phyloP scores from a whole-genome alignment of 2,113 vertebrate species.

The Gnathonemus echidnorhynchus region DNA sequence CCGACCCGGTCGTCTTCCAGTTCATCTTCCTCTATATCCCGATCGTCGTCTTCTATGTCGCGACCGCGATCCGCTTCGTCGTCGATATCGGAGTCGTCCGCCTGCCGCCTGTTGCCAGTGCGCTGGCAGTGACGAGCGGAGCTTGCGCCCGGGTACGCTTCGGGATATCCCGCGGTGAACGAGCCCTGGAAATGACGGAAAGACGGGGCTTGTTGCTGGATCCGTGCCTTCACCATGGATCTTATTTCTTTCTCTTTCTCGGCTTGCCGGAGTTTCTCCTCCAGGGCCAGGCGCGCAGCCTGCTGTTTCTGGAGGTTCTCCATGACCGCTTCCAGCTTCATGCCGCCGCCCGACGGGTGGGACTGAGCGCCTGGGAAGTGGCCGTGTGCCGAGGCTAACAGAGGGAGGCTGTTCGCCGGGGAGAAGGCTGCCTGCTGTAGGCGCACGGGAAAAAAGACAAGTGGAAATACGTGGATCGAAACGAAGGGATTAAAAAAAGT shows the following conservation, averaged over 20 bases:
- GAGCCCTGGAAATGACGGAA: constrained; percentile 59
- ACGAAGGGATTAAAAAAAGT: neutral
- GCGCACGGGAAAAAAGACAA: neutral
- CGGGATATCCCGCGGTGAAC: constrained; percentile 38
- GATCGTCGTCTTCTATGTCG: constrained; percentile 35
- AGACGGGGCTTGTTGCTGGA: constrained; percentile 61
- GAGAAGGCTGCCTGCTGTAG: constrained; percentile 57
- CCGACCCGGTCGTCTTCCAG: constrained; percentile 49
- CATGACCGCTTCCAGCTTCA: constrained; percentile 86
- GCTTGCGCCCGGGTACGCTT: constrained; percentile 18
- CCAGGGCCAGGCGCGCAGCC: constrained; percentile 72
- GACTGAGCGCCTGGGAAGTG: constrained; percentile 37
- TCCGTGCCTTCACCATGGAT: constrained; percentile 56
- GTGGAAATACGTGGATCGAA: constrained; percentile 1
- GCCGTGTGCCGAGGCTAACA: constrained; percentile 43
- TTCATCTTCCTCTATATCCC: constrained; percentile 45
- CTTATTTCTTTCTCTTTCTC: constrained; percentile 57
- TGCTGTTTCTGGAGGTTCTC: constrained; percentile 84
- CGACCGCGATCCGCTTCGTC: constrained; percentile 37
- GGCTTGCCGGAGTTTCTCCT: constrained; percentile 61
- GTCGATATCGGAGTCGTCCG: constrained; percentile 32
- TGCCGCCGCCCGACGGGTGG: constrained; percentile 56
- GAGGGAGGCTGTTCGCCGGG: constrained; percentile 40
- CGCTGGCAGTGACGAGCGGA: constrained; percentile 9
- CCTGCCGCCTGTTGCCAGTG: constrained; percentile 22